These are phyloP conservation scores for Nipponacmea schrenckii DNA, from an alignment of 2,888 invertebrate species.

Conservation along the genomic window DNA sequence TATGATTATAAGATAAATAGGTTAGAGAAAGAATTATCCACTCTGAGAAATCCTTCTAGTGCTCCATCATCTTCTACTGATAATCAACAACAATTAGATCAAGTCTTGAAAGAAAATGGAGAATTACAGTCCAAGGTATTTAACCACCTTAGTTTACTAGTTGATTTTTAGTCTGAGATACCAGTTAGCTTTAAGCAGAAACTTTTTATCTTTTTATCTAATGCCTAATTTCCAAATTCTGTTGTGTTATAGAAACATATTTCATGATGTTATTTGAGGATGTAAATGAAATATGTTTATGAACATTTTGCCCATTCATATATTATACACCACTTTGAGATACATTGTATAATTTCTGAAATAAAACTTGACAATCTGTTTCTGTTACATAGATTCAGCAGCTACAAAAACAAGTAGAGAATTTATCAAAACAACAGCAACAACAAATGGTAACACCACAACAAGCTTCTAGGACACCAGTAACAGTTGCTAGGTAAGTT, in stretches of 20 bases:
- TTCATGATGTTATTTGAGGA: too few relatives aligned
- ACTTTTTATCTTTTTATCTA: too few relatives aligned
- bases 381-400: conserved; percentile 36
- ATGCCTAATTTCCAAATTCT: too few relatives aligned
- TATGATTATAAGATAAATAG: conserved; percentile 42
- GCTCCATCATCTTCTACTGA: conserved; percentile 22
- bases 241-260: too few relatives aligned
- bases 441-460: conserved; percentile 33
- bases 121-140: conserved; percentile 57
- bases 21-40: conserved; percentile 45
- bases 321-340: background rate
- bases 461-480: conserved; percentile 10
- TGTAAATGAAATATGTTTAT: too few relatives aligned
- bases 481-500: conserved; percentile 39
- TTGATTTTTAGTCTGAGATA: too few relatives aligned
- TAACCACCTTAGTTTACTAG: too few relatives aligned
- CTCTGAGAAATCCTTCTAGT: conserved; percentile 16
- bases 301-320: background rate
- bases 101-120: conserved; percentile 45
- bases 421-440: conserved; percentile 37
- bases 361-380: too few relatives aligned
- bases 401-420: conserved; percentile 54
- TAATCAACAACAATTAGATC: conserved; percentile 32
- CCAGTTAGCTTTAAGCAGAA: too few relatives aligned
- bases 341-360: background rate